Conservation (phyloP, 1,140 invertebrate genomes). For the Bombus polaris region DNA sequence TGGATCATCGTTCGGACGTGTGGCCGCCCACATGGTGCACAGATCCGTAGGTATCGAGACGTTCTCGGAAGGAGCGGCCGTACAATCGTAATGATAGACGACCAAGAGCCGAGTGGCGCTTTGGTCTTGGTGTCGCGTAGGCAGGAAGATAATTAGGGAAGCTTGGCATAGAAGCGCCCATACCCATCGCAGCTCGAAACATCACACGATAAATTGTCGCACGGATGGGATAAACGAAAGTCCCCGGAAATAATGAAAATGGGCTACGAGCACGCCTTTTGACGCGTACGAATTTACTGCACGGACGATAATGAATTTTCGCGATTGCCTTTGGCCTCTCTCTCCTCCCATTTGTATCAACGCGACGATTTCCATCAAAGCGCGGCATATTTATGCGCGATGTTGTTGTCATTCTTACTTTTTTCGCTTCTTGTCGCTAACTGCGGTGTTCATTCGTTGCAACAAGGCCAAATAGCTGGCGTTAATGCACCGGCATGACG, state of each 20-base stretch:
- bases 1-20: slow-evolving; percentile 11
- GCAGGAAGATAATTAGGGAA: slow-evolving; percentile 38
- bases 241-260: slow-evolving; percentile 41
- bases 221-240: slow-evolving; percentile 33
- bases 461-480: too few species aligned
- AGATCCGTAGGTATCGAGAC: not conserved
- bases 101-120: not conserved
- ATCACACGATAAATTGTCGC: slow-evolving; percentile 45
- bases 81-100: slow-evolving; percentile 13
- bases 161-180: slow-evolving; percentile 7
- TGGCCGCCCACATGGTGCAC: not conserved
- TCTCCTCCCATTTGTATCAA: not conserved
- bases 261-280: not conserved
- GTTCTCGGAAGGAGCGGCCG: not conserved
- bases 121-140: not conserved
- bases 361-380: not conserved
- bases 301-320: slow-evolving; percentile 40
- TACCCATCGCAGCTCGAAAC: slow-evolving; percentile 24
- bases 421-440: too few species aligned
- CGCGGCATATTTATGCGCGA: not conserved
- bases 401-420: not conserved
- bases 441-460: not conserved
- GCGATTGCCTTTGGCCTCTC: too few species aligned
- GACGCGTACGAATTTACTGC: slow-evolving; percentile 37
- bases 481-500: not conserved